A percentile compares a stretch with the other conserved stretches of the same genome.
Evolutionary conservation across 2,113 vertebrate species (phyloP).

Genomic region (Grus americana): DNA sequence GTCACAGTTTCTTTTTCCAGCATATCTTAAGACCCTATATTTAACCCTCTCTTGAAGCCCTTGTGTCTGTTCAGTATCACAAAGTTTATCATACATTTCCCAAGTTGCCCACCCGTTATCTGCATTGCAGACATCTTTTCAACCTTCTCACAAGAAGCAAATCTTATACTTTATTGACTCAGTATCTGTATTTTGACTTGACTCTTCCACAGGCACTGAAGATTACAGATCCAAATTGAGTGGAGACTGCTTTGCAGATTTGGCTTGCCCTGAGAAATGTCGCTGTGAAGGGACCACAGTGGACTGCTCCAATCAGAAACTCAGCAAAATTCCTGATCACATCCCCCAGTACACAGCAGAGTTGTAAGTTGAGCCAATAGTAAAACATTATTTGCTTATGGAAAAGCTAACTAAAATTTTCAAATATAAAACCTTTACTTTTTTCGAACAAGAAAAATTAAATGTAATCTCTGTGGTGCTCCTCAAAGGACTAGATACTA

Average conservation of each 20-base stretch:
- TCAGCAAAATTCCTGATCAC: conserved; percentile 94
- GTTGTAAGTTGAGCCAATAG: conserved; percentile 83
- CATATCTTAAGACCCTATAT: conserved; percentile 73
- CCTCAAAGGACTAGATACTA: neutral
- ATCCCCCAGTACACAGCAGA: conserved; percentile 97
- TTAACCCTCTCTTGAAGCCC: conserved; percentile 77
- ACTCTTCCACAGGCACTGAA: conserved; percentile 88
- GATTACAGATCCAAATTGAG: conserved; percentile 97
- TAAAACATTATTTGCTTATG: neutral
- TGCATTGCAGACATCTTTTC: conserved; percentile 63
- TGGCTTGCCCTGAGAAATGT: conserved; percentile 97
- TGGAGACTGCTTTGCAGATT: conserved; percentile 96
- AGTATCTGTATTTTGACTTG: conserved; percentile 65
- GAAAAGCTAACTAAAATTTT: neutral
- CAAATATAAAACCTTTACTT: neutral
- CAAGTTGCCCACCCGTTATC: conserved; percentile 69
- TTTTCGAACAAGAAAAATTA: neutral
- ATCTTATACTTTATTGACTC: conserved; percentile 39
- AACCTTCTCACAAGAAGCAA: conserved; percentile 12
- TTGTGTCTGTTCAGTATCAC: conserved; percentile 66
- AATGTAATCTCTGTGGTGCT: neutral
- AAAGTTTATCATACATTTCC: conserved; percentile 69
- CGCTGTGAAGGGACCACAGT: conserved; percentile 97
- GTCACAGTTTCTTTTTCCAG: conserved; percentile 75
- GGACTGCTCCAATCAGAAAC: conserved; percentile 97